Base-by-base conservation (phyloP, 2,797 vertebrate genomes). In the Acanthornis magna region DNA sequence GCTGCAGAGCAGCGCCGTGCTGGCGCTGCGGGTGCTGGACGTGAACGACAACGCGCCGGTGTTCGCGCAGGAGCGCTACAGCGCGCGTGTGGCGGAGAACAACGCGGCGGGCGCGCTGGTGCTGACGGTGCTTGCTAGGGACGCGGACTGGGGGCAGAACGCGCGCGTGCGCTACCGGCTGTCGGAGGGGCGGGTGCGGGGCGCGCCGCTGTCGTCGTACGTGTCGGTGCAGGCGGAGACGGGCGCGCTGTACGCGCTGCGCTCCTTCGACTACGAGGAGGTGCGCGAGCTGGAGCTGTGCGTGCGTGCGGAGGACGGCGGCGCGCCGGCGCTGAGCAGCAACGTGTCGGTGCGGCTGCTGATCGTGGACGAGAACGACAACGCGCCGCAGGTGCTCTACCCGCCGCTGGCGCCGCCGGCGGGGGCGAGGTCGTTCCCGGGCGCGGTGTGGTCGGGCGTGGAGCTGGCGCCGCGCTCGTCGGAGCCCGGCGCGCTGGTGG, bases 51-150 rank as follows among this genome's bases (percentile, higher is more conserved):
- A 61, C 32, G 48, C 74, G 13, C 97, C 94, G 11, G 75, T 98
- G 51, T 96, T 97, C 51, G 11, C 29, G 18, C 36, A 63, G 38
- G 9, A 20, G 25, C 34, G 25, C 48, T 58, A 68, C 65, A 65
- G 50, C 25, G 61, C 47, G 8, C 74, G 63, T 18, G 22, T 79
- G 76, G 3, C 29, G 13, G 58, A 76, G 58, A 76, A 76, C 74
- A 76, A 77, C 58, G 36, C 30, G 25, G 74, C 62, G 42, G 62
- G 76, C 11, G 76, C 76, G 16, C 97, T 94, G 19, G 76, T 98
- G 53, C 96, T 97, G 45, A 95, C 68, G 18, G 94, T 98, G 19
- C 93, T 72, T 6, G 98, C 98, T 2, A 23, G 70, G 42, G 98
- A 98, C 96, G 96, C 82, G 57, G 98, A 98, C 45, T 47, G 45